Evolutionary conservation across 2,888 invertebrate species (phyloP).

Genomic region (Physocephala rufipes): DNA sequence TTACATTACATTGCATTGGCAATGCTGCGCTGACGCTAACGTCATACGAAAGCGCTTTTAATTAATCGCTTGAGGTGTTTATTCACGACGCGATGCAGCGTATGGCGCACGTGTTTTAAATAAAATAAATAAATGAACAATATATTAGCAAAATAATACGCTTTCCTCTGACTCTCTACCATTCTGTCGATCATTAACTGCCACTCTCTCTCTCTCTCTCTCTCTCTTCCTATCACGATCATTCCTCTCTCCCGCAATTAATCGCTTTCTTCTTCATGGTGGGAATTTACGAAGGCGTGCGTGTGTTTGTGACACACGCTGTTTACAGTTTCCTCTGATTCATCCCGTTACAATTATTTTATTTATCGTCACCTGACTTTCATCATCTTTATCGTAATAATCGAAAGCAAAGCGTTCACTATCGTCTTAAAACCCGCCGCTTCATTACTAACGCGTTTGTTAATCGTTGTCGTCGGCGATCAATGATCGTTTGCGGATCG

Average conservation of each 20-base stretch:
- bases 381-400: no score
- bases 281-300: neutral
- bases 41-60: neutral
- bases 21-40: neutral
- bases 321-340: neutral
- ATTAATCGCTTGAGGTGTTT: neutral
- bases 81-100: no score
- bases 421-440: no score
- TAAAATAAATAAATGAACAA: no score
- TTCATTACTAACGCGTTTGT: constrained; percentile 9
- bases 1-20: neutral
- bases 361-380: no score
- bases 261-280: no score
- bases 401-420: neutral
- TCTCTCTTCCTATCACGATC: neutral
- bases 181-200: neutral
- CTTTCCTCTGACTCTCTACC: neutral
- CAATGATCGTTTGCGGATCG: constrained; percentile 30
- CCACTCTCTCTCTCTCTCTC: neutral
- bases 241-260: no score
- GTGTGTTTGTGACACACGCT: neutral
- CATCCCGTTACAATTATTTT: neutral
- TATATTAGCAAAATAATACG: no score
- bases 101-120: no score
- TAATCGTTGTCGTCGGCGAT: constrained; percentile 24